Evolutionary conservation across 2,113 vertebrate genomes (phyloP).

Genomic region (Aythya baeri): DNA sequence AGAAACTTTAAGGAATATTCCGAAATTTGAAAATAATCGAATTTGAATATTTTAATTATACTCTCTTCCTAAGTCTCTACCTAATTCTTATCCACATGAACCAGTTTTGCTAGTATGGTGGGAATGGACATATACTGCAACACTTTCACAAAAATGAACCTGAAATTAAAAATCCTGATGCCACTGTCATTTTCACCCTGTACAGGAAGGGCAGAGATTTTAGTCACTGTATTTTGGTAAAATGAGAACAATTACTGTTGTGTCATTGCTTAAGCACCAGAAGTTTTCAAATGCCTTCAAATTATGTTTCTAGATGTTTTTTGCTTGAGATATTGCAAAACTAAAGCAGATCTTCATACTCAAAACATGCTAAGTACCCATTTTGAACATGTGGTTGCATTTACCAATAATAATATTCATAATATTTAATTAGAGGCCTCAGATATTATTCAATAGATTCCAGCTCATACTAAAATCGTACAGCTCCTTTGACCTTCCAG

Average conservation of each 20-base stretch:
- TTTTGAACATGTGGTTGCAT: conserved; percentile 17
- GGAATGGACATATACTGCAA: neutral
- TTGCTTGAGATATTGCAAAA: conserved; percentile 13
- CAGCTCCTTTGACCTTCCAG: conserved; percentile 1
- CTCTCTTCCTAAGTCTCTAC: neutral
- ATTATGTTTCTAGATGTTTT: neutral
- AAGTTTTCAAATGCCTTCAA: conserved; percentile 2
- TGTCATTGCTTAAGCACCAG: neutral
- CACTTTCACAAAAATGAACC: neutral
- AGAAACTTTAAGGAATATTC: neutral
- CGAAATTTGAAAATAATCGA: neutral
- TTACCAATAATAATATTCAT: conserved; percentile 20
- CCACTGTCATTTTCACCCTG: neutral
- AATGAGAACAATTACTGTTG: neutral
- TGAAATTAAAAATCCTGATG: neutral
- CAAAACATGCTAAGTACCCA: neutral
- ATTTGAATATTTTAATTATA: neutral
- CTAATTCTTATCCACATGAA: neutral
- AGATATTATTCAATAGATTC: conserved; percentile 24
- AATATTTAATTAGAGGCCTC: conserved; percentile 35
- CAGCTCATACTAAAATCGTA: conserved; percentile 27
- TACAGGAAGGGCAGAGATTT: neutral
- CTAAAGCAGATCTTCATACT: neutral
- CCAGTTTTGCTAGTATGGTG: neutral
- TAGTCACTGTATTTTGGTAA: neutral